Base-by-base conservation (phyloP, 1,140 invertebrate species). In the Zaprionus tsacasi region DNA sequence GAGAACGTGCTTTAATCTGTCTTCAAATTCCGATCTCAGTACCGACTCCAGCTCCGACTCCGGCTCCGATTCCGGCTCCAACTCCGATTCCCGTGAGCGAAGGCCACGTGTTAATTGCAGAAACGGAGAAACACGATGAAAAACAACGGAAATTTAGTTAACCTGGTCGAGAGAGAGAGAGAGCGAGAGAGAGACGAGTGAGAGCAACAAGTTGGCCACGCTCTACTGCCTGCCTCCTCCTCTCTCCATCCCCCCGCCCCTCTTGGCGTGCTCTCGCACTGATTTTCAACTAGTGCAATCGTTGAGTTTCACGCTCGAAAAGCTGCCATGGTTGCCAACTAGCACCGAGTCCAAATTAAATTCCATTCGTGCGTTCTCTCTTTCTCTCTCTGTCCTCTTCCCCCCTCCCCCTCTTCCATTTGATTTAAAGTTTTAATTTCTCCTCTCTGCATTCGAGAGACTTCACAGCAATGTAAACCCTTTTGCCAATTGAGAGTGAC, bases 241-340 rank as follows among this genome's bases (percentile, higher is more conserved):
- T 38, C 13, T 21, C 55, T 8, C n/a, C 38, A 12, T 40, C 13
- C 38, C 8, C 6, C n/a, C n/a, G 2, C 10, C 40, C n/a, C 40
- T 35, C n/a, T 15, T 45, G 40, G 40, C 40, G 40, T 45, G 40
- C 40, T 64, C 73, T 64, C 73, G 63, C 79, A 52, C 81, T 59
- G 77, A 80, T 70, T 80, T 79, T 79, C 65, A 79, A 78, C 67
- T 81, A 70, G 63, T 67, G 77, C 77, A 82, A 75, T 81, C 78
- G 81, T 83, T 83, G 78, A 86, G 81, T 86, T 86, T 83, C 74
- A 78, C 81, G 82, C 78, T 81, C 70, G 74, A 85, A 50, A 74
- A 74, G 21, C 15, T 55, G 65, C 56, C 54, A 68, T 36, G 45
- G 57, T 55, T 61, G 66, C 66, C 66, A 52, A 61, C 50, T 43